A percentile compares a stretch with the other conserved stretches of the same genome.
Conservation (phyloP, 2,888 invertebrate species). For the Smittia sp. region DNA sequence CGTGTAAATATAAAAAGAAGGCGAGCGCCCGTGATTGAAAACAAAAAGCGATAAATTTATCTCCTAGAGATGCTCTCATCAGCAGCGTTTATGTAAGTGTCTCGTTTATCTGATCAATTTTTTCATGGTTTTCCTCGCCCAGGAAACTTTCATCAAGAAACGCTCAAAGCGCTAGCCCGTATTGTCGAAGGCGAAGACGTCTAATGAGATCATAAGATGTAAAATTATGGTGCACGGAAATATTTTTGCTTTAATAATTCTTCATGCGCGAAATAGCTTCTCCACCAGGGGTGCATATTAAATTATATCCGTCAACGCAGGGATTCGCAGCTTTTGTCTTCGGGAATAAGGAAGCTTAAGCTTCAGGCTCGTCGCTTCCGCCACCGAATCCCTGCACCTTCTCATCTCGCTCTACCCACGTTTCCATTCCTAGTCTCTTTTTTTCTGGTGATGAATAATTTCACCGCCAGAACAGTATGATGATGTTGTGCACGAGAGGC, state of each 20-base stretch:
- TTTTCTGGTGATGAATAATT: conserved; percentile 29
- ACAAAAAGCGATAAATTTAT: neutral
- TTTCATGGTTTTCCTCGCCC: too few species aligned
- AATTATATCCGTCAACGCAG: conserved; percentile 13
- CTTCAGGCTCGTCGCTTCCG: too few species aligned
- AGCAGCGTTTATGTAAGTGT: neutral
- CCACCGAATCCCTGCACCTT: too few species aligned
- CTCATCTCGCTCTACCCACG: too few species aligned
- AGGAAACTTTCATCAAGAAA: neutral
- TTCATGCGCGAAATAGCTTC: conserved; percentile 34
- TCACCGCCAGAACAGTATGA: conserved; percentile 16
- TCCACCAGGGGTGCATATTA: conserved; percentile 27
- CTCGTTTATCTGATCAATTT: neutral
- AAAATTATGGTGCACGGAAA: conserved; percentile 14
- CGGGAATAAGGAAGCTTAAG: too few species aligned
- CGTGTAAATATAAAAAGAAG: neutral
- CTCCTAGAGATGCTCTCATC: neutral
- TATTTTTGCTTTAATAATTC: neutral
- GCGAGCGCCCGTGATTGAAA: neutral
- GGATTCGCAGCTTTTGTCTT: conserved; percentile 11
- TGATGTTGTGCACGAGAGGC: conserved; percentile 19
- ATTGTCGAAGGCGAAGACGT: neutral
- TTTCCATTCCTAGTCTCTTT: too few species aligned
- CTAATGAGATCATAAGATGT: conserved; percentile 33
- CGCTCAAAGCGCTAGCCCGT: neutral